phyloP scores from a whole-genome alignment of 2,113 vertebrate species.

The Helogale parvula region DNA sequence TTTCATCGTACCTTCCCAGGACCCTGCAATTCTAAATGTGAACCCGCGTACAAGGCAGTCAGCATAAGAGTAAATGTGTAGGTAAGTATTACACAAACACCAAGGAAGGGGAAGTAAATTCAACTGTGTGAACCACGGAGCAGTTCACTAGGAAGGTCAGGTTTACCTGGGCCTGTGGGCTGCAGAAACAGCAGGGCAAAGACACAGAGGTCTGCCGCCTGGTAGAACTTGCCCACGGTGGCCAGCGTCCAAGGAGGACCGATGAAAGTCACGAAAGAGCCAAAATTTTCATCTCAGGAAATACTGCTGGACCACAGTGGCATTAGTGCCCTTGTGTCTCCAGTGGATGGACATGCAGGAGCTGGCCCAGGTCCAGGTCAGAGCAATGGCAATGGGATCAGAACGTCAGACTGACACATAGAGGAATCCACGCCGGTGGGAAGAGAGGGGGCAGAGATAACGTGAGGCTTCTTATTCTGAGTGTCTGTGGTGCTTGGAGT shows the following conservation, averaged over 20 bases:
- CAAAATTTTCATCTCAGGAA: not conserved
- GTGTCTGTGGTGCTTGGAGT: no score
- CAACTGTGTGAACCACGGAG: not conserved
- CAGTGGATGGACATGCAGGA: not conserved
- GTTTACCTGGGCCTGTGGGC: not conserved
- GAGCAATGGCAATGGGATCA: no score
- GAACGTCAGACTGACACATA: rapidly evolving
- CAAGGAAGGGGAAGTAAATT: not conserved
- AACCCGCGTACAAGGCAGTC: not conserved
- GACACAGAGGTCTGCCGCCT: not conserved
- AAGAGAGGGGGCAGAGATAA: not conserved
- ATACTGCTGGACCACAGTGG: not conserved
- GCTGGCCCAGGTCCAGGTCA: not conserved
- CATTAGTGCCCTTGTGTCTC: not conserved
- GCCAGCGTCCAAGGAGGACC: not conserved
- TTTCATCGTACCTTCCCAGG: not conserved
- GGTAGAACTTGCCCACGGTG: not conserved
- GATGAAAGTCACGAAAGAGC: not conserved
- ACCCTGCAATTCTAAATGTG: not conserved
- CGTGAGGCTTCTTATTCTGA: not conserved
- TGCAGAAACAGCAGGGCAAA: not conserved
- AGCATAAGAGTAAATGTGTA: not conserved
- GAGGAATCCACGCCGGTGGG: no score
- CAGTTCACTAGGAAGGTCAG: not conserved
- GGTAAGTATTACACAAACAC: not conserved